A percentile compares a stretch with the other conserved stretches of the same genome.
Evolutionary conservation across 64 coral and sea anemone genomes (phyloP).

Genomic region (Astreopora myriophthalma): DNA sequence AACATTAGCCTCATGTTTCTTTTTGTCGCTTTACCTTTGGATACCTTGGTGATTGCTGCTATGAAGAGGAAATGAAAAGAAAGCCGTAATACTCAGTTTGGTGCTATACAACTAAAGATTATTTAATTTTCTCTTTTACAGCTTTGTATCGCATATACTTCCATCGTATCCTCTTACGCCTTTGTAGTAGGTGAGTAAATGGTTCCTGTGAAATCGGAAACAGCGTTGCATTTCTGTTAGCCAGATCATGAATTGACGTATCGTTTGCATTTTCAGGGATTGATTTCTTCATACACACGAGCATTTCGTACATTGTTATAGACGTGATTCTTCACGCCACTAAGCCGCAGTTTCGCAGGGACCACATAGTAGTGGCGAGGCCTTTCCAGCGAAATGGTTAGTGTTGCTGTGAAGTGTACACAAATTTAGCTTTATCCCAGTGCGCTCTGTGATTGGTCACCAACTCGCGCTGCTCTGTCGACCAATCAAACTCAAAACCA

Average conservation of each 20-base stretch:
- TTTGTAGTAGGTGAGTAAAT: conserved; percentile 70
- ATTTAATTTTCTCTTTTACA: conserved; percentile 51
- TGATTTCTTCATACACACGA: conserved; percentile 62
- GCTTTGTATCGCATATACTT: conserved; percentile 87
- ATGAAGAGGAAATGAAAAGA: no score
- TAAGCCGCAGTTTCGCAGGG: conserved; percentile 38
- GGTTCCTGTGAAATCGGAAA: background rate
- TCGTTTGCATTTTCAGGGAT: conserved; percentile 23
- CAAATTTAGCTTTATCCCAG: background rate
- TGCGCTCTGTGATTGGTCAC: background rate
- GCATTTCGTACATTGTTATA: conserved; percentile 49
- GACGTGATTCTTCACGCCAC: conserved; percentile 63
- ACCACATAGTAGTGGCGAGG: conserved; percentile 25
- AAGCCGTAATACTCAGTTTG: no score
- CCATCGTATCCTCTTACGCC: conserved; percentile 76
- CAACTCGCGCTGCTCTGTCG: background rate
- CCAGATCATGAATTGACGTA: background rate
- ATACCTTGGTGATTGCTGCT: no score
- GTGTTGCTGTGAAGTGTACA: background rate
- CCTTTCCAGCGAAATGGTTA: conserved; percentile 71
- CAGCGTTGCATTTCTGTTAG: background rate
- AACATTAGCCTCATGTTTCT: no score
- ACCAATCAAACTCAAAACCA: no score
- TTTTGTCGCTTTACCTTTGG: no score
- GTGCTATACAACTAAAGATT: no score